Base-by-base conservation (phyloP, 2,797 vertebrate species). In the Adrianichthys oophorus region DNA sequence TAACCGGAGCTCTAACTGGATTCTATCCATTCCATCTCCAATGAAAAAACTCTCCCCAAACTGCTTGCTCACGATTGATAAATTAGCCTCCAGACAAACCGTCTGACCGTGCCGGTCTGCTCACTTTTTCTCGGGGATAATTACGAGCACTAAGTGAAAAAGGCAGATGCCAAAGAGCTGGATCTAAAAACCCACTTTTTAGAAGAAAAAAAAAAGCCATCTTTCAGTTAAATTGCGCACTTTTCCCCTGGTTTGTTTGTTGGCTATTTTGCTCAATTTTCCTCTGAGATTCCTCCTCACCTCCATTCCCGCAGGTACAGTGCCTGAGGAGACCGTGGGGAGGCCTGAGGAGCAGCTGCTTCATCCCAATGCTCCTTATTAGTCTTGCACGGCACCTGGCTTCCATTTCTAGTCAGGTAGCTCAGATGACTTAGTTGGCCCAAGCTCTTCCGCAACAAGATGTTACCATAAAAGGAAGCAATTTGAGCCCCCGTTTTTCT, bases 1-100 rank as follows among this genome's bases (percentile, higher is more conserved):
- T 48, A 70, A 59, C 82, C 79, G 70, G 63, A 59, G 62, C 69
- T 78, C 68, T 86, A 86, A 90, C 86, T 74, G 83, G 75, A 89
- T 87, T 84, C 73, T 41, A 7, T 46, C 43, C 53, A 7, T 52
- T 60, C 68, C 51, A 70, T 74, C 76, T 65, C 65, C 74, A 55
- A 60, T n/a, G 46, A 80, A 76, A 80, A 76, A 75, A 79, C 65
- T 73, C 72, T 63, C 23, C 66, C 75, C 59, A 82, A 82, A 88
- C 85, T 89, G 85, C 69, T 71, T 56, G 46, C 52, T 72, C 58
- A 70, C 5, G 3, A 73, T 51, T 54, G 59, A 53, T 52, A 68
- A 71, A 72, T 73, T 56, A 62, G 51, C 48, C 68, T 41, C 56
- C 48, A 58, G 32, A 47, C 68, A 54, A 23, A 57, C 59, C 21